Evolutionary conservation across 1,140 invertebrate species (phyloP).

Genomic region (Laupala kohalensis): DNA sequence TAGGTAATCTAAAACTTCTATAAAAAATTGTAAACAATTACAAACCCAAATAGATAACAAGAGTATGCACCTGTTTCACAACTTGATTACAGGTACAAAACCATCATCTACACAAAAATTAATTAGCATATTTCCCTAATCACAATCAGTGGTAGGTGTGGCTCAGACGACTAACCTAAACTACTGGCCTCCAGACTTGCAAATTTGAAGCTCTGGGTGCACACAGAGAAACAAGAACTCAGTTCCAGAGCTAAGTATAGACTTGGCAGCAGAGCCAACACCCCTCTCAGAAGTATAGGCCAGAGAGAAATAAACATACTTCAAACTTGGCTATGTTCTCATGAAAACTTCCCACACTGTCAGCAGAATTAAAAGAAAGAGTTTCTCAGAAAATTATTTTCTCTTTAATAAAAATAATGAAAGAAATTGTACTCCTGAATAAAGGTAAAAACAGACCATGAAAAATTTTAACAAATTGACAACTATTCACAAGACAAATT

Average conservation of each 20-base stretch:
- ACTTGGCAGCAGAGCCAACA: conserved; percentile 8
- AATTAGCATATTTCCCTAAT: too few relatives aligned
- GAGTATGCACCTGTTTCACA: too few relatives aligned
- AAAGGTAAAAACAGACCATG: too few relatives aligned
- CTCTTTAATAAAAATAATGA: too few relatives aligned
- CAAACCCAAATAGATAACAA: too few relatives aligned
- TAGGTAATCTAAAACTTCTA: too few relatives aligned
- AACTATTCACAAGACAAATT: too few relatives aligned
- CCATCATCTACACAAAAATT: neutral
- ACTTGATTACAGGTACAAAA: too few relatives aligned
- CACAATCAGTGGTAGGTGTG: too few relatives aligned
- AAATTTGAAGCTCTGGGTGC: neutral
- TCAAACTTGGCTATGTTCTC: neutral
- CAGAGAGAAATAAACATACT: neutral
- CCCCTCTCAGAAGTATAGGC: neutral
- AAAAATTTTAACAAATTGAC: too few relatives aligned
- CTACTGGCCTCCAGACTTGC: neutral
- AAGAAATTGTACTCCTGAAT: too few relatives aligned
- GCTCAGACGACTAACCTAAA: neutral
- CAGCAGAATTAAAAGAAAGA: neutral
- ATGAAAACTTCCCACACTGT: neutral
- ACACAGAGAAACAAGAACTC: neutral
- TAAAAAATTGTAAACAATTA: too few relatives aligned
- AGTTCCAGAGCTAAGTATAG: conserved; percentile 9
- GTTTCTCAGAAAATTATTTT: neutral